Evolutionary conservation across 2,888 invertebrate species (phyloP).

Genomic region (Brachynemurus nebulosus): DNA sequence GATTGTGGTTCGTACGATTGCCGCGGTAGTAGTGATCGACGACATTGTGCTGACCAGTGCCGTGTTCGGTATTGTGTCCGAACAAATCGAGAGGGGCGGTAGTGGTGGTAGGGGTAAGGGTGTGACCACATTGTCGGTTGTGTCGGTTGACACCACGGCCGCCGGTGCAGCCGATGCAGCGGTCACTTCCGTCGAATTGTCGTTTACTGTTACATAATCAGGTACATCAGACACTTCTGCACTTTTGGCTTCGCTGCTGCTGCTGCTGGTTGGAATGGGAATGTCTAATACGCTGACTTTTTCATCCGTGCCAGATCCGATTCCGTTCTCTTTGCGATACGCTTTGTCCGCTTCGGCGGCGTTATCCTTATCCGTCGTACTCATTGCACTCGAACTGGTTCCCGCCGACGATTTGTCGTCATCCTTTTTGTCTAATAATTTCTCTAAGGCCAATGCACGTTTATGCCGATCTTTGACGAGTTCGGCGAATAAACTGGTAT

Average conservation of each 20-base stretch:
- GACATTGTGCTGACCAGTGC: not conserved
- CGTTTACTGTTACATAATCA: conserved; percentile 9
- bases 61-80: not conserved
- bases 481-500: conserved; percentile 81
- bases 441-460: conserved; percentile 59
- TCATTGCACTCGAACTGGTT: conserved; percentile 20
- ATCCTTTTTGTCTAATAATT: conserved; percentile 52
- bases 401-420: conserved; percentile 29
- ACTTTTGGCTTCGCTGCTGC: conserved; percentile 16
- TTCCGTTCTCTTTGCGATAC: conserved; percentile 16
- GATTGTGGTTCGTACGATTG: not conserved
- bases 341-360: too few relatives aligned
- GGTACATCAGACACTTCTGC: conserved; percentile 12
- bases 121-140: conserved; percentile 10
- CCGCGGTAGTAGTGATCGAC: not conserved
- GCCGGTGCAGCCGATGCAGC: too few relatives aligned
- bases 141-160: conserved; percentile 10
- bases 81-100: conserved; percentile 12
- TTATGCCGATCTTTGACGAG: conserved; percentile 75
- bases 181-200: conserved; percentile 16
- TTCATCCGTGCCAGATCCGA: conserved; percentile 18
- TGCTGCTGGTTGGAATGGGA: conserved; percentile 46
- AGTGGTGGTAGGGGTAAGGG: conserved; percentile 14
- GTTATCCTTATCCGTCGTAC: too few relatives aligned
- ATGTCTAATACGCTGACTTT: conserved; percentile 51